phyloP scores from a whole-genome alignment of 2,888 invertebrate genomes.

The Lepidocyrtinus sp. region DNA sequence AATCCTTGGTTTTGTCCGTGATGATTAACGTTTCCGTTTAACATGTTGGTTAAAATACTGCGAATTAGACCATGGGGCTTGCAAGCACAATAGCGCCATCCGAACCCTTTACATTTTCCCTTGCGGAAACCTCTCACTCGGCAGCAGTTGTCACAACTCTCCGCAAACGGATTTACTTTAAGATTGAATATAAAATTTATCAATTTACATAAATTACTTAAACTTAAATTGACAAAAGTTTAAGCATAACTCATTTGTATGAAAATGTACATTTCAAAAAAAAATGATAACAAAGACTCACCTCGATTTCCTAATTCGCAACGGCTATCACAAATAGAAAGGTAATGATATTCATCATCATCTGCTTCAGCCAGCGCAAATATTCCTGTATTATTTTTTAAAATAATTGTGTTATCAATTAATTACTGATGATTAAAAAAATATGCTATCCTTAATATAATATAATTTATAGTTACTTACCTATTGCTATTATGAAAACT shows the following conservation, averaged over 20 bases:
- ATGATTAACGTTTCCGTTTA: too few species aligned
- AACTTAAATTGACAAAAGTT: not conserved
- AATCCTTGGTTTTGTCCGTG: too few species aligned
- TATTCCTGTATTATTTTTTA: too few species aligned
- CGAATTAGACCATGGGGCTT: constrained; percentile 17
- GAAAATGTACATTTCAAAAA: too few species aligned
- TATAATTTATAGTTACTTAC: too few species aligned
- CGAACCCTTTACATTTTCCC: constrained; percentile 34
- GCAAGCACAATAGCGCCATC: constrained; percentile 32
- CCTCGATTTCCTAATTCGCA: constrained; percentile 24
- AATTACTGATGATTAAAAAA: too few species aligned
- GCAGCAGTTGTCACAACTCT: constrained; percentile 36
- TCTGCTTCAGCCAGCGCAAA: constrained; percentile 18
- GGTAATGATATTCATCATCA: constrained; percentile 23
- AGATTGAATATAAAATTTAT: not conserved
- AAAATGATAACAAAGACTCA: constrained; percentile 7
- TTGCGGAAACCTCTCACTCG: constrained; percentile 21
- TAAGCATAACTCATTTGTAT: not conserved
- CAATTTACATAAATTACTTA: not conserved
- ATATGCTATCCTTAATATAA: not conserved
- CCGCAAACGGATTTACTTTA: constrained; percentile 39
- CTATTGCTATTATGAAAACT: constrained; percentile 11
- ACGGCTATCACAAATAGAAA: constrained; percentile 16
- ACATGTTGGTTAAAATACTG: not conserved
- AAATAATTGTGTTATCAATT: too few species aligned